Evolutionary conservation across 2,888 invertebrate genomes (phyloP).

Genomic region (Euphydryas editha): DNA sequence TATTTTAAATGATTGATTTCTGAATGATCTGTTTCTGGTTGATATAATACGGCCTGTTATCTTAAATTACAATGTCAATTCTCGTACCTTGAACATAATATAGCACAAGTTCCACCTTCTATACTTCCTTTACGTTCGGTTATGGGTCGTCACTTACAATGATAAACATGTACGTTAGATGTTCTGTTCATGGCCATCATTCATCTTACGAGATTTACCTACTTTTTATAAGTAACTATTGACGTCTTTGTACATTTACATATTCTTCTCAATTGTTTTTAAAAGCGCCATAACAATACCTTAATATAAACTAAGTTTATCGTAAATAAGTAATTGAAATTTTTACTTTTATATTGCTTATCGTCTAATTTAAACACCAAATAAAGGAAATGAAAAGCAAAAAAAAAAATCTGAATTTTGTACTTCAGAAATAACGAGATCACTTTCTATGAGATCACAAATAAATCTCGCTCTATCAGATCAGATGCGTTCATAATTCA

Average conservation of each 20-base stretch:
- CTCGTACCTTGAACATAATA: slow-evolving; percentile 3
- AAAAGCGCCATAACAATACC: too few relatives aligned
- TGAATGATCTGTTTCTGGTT: too few relatives aligned
- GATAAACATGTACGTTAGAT: slow-evolving; percentile 1
- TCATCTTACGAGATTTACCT: slow-evolving; percentile 2
- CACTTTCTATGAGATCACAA: too few relatives aligned
- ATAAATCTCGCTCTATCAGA: too few relatives aligned
- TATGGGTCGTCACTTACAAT: slow-evolving; percentile 1
- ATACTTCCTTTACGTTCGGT: background rate
- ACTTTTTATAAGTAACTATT: background rate
- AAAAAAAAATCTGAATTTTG: too few relatives aligned
- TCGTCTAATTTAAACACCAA: too few relatives aligned
- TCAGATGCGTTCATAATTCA: background rate
- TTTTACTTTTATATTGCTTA: too few relatives aligned
- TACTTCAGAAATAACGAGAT: too few relatives aligned
- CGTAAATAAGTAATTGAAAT: too few relatives aligned
- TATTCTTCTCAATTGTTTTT: background rate
- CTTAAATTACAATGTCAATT: slow-evolving; percentile 3
- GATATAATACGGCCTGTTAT: slow-evolving; percentile 2
- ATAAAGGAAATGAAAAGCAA: too few relatives aligned
- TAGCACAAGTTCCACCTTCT: background rate
- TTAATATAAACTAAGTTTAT: too few relatives aligned
- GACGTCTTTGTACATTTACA: background rate
- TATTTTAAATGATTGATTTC: too few relatives aligned
- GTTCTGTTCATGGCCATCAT: background rate